Conservation (phyloP, 2,888 invertebrate genomes). For the Cataglyphis altisquamis region DNA sequence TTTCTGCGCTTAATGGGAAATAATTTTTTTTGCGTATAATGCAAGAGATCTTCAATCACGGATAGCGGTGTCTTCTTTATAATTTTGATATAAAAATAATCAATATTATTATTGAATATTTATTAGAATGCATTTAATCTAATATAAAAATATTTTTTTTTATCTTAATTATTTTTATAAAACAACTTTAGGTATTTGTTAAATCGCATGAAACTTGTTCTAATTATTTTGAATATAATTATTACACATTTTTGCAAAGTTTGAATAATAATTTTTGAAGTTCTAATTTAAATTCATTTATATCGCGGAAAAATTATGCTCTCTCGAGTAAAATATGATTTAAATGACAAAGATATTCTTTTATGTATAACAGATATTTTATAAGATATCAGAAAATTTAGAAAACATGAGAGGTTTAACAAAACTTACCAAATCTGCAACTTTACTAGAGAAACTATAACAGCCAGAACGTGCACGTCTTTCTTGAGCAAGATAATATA, state of each 20-base stretch:
- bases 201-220: background rate
- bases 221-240: background rate
- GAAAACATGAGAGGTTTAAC: background rate
- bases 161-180: background rate
- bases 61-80: background rate
- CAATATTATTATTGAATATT: conserved; percentile 1
- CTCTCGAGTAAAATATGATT: background rate
- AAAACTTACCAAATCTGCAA: conserved; percentile 47
- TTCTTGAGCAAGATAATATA: conserved; percentile 2
- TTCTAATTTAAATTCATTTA: background rate
- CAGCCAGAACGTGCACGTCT: conserved; percentile 21
- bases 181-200: background rate
- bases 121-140: background rate
- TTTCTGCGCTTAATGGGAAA: background rate
- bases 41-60: background rate
- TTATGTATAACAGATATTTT: background rate
- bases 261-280: background rate
- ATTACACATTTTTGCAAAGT: no score
- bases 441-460: background rate
- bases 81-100: conserved; percentile 5
- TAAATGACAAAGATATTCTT: background rate
- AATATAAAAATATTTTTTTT: background rate
- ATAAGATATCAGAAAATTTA: background rate
- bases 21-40: conserved; percentile 1
- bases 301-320: background rate